Evolutionary conservation across 2,888 invertebrate genomes (phyloP).

Genomic region (Harpagoxenus sublaevis): DNA sequence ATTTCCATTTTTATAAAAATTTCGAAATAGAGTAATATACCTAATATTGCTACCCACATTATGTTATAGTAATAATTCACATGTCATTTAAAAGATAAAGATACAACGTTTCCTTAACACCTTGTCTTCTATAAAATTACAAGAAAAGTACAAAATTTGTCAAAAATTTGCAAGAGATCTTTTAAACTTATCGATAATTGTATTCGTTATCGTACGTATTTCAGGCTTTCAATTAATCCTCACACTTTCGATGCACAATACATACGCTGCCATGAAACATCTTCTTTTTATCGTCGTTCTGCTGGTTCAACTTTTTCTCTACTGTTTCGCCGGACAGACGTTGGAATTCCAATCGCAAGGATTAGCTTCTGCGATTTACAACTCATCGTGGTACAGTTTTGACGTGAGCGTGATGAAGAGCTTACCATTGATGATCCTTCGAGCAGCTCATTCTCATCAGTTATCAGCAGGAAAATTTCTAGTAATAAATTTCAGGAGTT

Average conservation of each 20-base stretch:
- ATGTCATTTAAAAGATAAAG: not conserved
- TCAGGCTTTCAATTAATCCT: constrained; percentile 40
- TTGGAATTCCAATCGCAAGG: constrained; percentile 69
- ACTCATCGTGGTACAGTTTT: constrained; percentile 46
- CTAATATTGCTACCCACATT: not conserved
- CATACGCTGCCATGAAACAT: constrained; percentile 53
- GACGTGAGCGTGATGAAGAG: not conserved
- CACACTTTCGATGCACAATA: not conserved
- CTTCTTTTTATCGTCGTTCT: constrained; percentile 65
- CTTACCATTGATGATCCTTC: constrained; percentile 41
- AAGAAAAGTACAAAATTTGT: not conserved
- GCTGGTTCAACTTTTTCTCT: constrained; percentile 72
- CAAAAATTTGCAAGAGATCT: not conserved
- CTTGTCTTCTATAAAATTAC: not conserved
- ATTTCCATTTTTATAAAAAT: not conserved
- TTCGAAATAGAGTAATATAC: not conserved
- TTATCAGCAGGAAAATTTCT: constrained; percentile 51
- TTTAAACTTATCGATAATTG: not conserved
- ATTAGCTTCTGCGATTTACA: constrained; percentile 23
- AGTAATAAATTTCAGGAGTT: constrained; percentile 41
- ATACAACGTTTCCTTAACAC: not conserved
- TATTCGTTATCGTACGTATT: not conserved
- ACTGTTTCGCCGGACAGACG: constrained; percentile 75
- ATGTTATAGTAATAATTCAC: not conserved
- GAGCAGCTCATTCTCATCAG: constrained; percentile 12